Evolutionary conservation across 2,888 invertebrate species (phyloP).

Genomic region (Carcina quercana): DNA sequence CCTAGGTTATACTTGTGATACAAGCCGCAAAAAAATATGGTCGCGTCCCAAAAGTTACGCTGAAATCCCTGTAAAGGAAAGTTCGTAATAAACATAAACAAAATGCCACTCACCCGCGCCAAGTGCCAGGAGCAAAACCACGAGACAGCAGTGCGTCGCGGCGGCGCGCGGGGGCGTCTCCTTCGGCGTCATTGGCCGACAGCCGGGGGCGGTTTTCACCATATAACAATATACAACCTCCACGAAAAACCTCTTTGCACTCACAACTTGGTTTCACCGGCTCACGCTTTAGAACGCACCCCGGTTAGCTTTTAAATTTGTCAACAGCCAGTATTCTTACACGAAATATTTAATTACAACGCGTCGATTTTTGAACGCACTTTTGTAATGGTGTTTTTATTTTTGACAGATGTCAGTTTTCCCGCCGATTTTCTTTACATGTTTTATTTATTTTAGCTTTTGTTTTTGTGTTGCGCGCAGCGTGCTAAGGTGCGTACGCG

Average conservation of each 20-base stretch:
- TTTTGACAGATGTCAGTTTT: constrained; percentile 4
- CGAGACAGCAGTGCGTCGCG: constrained; percentile 34
- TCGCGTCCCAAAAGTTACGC: too few relatives aligned
- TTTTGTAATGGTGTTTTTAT: too few relatives aligned
- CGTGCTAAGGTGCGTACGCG: constrained; percentile 24
- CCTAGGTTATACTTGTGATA: too few relatives aligned
- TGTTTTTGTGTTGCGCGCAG: constrained; percentile 5
- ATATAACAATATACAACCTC: constrained; percentile 47
- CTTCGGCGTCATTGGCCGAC: constrained; percentile 61
- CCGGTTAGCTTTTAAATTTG: constrained; percentile 15
- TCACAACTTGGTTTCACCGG: too few relatives aligned
- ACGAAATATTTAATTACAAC: too few relatives aligned
- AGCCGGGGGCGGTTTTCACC: constrained; percentile 42
- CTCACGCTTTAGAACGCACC: constrained; percentile 14
- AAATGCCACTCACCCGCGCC: constrained; percentile 48
- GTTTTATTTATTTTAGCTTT: constrained; percentile 19
- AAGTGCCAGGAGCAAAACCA: constrained; percentile 41
- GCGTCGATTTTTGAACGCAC: constrained; percentile 9
- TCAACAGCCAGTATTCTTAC: too few relatives aligned
- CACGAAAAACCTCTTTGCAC: constrained; percentile 29
- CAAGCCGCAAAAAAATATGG: too few relatives aligned
- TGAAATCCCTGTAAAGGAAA: too few relatives aligned
- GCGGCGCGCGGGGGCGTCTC: constrained; percentile 55
- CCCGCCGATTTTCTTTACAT: constrained; percentile 8
- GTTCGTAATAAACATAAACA: constrained; percentile 1